Evolutionary conservation across 2,797 vertebrate species (phyloP), one percentile per base, ranked within the genome.

Genomic region (Tarsius wallacei): DNA sequence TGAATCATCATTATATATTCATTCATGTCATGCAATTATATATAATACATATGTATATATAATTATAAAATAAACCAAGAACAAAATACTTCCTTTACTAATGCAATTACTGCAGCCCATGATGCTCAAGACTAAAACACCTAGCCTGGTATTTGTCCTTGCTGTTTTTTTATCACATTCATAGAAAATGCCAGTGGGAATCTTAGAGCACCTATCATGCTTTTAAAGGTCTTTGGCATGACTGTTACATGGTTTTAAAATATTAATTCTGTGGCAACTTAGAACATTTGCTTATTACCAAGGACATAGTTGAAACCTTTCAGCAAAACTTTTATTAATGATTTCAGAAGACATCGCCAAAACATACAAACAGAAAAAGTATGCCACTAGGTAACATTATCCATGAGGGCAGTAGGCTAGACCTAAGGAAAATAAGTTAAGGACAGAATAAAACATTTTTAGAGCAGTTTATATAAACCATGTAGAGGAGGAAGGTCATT

Each of bases 301-400:
- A 93, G 77, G 42, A 82, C 55, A 78, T 3, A 74, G 24, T 21
- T 89, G 87, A 85, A 73, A 71, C 86, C 94, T 78, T 92, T 95
- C 63, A 55, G 28, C 70, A n/a, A 87, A 97, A 80, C 16, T 57
- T 94, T 96, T 94, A 93, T 91, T 96, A 90, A 85, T 93, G 53
- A 26, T 73, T 96, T 83, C 63, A 81, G 66, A 94, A 84, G 70
- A 61, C 3, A 94, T 19, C n/a, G 26, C 31, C 73, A 31, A 76
- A 42, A 78, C 16, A 12, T 11, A 64, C 17, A 90, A 61, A 64
- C 17, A 90, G 55, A 61, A 47, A 90, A 86, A 76, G 21, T 31
- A 84, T 33, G 55, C 49, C 31, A 87, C 14, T 57, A 33, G 80
- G 47, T 28, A 31, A 5, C 2, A 74, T 80, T 93, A 91, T 73